These are phyloP conservation scores for Trachymyrmex septentrionalis DNA, from an alignment of 1,140 invertebrate species.

Conservation along the genomic window DNA sequence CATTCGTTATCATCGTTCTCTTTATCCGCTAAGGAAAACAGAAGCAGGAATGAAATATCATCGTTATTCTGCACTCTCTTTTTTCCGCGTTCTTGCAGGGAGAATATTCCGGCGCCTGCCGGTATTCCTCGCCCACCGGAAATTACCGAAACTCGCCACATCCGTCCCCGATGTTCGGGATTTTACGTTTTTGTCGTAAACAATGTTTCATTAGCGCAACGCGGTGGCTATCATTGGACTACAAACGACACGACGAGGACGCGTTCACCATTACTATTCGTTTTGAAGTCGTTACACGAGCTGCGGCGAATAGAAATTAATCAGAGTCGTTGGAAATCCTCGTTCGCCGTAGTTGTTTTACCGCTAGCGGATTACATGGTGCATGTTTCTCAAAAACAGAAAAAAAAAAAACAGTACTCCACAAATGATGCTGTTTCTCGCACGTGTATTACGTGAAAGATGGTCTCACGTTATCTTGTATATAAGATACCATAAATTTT, in stretches of 20 bases:
- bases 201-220: slow-evolving; percentile 33
- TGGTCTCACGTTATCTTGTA: slow-evolving; percentile 1
- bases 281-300: slow-evolving; percentile 37
- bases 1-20: slow-evolving; percentile 44
- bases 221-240: slow-evolving; percentile 43
- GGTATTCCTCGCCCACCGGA: not conserved
- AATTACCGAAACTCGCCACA: slow-evolving; percentile 1
- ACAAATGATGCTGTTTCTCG: slow-evolving; percentile 27
- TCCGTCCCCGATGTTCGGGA: not conserved
- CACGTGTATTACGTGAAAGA: slow-evolving; percentile 20
- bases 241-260: slow-evolving; percentile 11
- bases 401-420: slow-evolving; percentile 18
- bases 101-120: not conserved
- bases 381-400: slow-evolving; percentile 11
- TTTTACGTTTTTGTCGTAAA: slow-evolving; percentile 14
- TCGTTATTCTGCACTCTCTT: slow-evolving; percentile 22
- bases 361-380: slow-evolving; percentile 24
- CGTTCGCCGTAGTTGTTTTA: slow-evolving; percentile 14
- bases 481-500: slow-evolving; percentile 1
- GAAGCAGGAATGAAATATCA: slow-evolving; percentile 42
- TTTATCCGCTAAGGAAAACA: slow-evolving; percentile 14
- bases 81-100: slow-evolving; percentile 17
- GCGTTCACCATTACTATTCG: slow-evolving; percentile 21
- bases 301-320: slow-evolving; percentile 35
- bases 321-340: slow-evolving; percentile 45